Evolutionary conservation across 2,797 vertebrate species (phyloP), one percentile per base, ranked within the genome.

Genomic region (Chrosomus eos): DNA sequence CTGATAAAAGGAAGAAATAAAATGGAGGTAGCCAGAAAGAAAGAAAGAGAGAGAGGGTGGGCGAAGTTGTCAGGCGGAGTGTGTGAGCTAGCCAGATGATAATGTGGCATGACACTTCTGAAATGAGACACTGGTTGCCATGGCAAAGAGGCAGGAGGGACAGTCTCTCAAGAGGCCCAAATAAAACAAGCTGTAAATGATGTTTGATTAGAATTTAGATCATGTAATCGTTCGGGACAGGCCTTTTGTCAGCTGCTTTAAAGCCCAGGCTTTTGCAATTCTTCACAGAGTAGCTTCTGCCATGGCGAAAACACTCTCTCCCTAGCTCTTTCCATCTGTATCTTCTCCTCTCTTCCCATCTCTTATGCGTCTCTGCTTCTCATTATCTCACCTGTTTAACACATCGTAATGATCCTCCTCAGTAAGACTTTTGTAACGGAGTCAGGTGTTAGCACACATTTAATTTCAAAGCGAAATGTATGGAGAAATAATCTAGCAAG

Each of bases 201-300:
- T 97, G 97, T 98, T 98, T 99, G 97, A 98, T 99, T 98, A 97
- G 97, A 97, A 97, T 97, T 98, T 97, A 97, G 97, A 98, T 97
- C 97, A 97, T 97, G 96, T 96, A 96, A 97, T 95, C 94, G 95
- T 96, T 95, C 87, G 93, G 95, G 95, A 94, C 95, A 94, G 94
- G 95, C 93, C 94, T 95, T 93, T 94, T 93, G 91, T 92, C 88
- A 89, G 91, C 90, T 86, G 91, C 89, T 88, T 51, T 58, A 83
- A 85, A 85, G 79, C 85, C 87, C 87, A 73, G 88, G 76, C 83
- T 90, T 89, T 89, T 88, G 85, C 88, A 86, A 86, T 91, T 91
- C 82, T 89, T 92, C 89, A 89, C 86, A 85, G 58, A 80, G 68
- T 87, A 84, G 64, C 87, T 88, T 90, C 62, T 80, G 82, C 72